Evolutionary conservation across 2,888 invertebrate species (phyloP), one percentile per base, ranked within the genome.

Genomic region (Listrodromus nycthemerus): DNA sequence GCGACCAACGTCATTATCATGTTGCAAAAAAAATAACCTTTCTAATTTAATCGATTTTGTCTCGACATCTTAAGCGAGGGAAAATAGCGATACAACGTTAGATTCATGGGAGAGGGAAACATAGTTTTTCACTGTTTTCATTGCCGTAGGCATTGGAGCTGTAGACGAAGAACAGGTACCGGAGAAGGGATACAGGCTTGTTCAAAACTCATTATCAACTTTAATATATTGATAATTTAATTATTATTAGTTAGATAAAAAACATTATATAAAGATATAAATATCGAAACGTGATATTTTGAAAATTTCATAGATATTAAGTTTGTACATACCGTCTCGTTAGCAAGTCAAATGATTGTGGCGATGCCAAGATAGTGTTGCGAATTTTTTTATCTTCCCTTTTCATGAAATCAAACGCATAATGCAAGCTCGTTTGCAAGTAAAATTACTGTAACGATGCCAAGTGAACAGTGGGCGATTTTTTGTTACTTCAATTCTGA

Each of bases 1-100:
- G 7, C 13, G 13, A 58, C 16, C 10, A 55, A 5, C 58, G 65
- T 41, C 58, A 71, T 79, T 79, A 74, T 65, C 65, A 63, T 52
- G 6, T 27, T 63, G 27, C n/a, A 45, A 16, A 66, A 74, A 66
- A 45, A 45, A 45, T 41, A 27, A 24, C 63, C 80, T 77, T 80
- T 83, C 76, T 83, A 83, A 83, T 80, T 61, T 55, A 77, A 83
- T 83, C 61, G 37, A 73, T 58, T 45, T 19, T 41, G 55, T 65
- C 50, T 58, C 45, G 45, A 71, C 27, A 37, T 37, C 55, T 50
- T 77, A 61, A 61, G 71, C 45, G 48, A 73, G 13, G 50, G 50
- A 41, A 82, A 69, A 77, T 66, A 45, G 66, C 24, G 67, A 48
- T 73, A 13, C n/a, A 77, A 61, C 48, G 30, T 48, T 21, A 41